phyloP scores from a whole-genome alignment of 1,140 invertebrate species.

The Eumaeus atala region DNA sequence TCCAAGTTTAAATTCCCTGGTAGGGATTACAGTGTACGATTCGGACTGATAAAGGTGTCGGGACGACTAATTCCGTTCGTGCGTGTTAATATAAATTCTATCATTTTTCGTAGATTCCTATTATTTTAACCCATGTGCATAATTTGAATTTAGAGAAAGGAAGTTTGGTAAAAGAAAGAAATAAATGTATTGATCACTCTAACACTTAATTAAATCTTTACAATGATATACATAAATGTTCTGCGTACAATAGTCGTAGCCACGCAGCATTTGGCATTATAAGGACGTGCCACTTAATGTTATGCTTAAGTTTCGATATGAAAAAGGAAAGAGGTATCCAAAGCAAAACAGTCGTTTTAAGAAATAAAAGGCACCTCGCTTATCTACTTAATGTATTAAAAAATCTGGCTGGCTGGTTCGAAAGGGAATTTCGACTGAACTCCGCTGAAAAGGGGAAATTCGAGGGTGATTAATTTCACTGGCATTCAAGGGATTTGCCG shows the following conservation, averaged over 20 bases:
- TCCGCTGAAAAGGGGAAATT: conserved; percentile 36
- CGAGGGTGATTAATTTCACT: conserved; percentile 56
- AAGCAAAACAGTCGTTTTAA: conserved; percentile 12
- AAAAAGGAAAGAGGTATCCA: neutral
- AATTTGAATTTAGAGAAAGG: no score
- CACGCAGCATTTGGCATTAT: no score
- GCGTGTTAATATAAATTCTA: conserved; percentile 1
- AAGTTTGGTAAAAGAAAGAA: no score
- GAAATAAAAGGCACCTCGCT: conserved; percentile 20
- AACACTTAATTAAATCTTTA: no score
- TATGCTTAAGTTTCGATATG: no score
- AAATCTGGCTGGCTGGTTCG: conserved; percentile 35
- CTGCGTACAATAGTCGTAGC: no score
- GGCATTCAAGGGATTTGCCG: conserved; percentile 51
- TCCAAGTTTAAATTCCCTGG: conserved; percentile 10
- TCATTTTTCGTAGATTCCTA: no score
- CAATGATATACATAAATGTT: no score
- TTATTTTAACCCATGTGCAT: no score
- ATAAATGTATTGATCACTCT: no score
- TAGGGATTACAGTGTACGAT: conserved; percentile 4
- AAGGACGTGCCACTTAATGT: no score
- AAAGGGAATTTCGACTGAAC: conserved; percentile 43
- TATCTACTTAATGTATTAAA: conserved; percentile 35
- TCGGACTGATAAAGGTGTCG: conserved; percentile 8
- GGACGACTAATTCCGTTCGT: conserved; percentile 4